Percentiles rank a stretch among this genome's conserved stretches.
Conservation (phyloP, 2,797 vertebrate species). For the Petrocephalus sullivani region DNA sequence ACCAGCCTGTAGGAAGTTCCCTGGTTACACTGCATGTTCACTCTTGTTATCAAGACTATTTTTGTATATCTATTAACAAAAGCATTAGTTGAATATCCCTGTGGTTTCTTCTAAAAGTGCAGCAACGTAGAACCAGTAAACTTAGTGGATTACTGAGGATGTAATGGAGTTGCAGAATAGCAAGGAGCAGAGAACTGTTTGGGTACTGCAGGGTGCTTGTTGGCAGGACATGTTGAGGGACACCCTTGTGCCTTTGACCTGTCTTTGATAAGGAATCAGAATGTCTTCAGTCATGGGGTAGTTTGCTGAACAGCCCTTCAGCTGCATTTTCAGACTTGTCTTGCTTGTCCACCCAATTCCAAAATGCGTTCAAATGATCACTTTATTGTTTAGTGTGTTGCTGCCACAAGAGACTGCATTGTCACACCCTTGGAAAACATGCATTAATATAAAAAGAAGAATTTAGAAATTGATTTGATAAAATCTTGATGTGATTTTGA, state of each 20-base stretch:
- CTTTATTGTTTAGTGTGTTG: not conserved
- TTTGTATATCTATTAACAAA: not conserved
- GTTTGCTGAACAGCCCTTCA: not conserved
- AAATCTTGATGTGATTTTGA: not conserved
- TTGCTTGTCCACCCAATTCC: not conserved
- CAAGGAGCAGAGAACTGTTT: not conserved
- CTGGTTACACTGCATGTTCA: not conserved
- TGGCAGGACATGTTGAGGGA: not conserved
- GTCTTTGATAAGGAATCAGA: not conserved
- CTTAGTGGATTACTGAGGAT: not conserved
- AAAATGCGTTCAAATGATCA: not conserved
- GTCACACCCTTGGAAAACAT: not conserved
- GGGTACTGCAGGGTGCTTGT: not conserved
- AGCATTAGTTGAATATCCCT: not conserved
- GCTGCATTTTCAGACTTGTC: not conserved
- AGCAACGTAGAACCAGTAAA: not conserved
- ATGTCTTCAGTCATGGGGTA: not conserved
- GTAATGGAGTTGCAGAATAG: not conserved
- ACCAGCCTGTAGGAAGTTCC: not conserved
- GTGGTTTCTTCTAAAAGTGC: constrained; percentile 1
- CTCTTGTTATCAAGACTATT: not conserved
- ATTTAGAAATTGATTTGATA: not conserved
- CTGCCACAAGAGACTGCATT: not conserved
- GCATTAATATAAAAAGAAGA: not conserved
- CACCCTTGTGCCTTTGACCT: not conserved